These are phyloP conservation scores for Trichogramma dendrolimi DNA, from an alignment of 2,888 invertebrate genomes.

Conservation along the genomic window DNA sequence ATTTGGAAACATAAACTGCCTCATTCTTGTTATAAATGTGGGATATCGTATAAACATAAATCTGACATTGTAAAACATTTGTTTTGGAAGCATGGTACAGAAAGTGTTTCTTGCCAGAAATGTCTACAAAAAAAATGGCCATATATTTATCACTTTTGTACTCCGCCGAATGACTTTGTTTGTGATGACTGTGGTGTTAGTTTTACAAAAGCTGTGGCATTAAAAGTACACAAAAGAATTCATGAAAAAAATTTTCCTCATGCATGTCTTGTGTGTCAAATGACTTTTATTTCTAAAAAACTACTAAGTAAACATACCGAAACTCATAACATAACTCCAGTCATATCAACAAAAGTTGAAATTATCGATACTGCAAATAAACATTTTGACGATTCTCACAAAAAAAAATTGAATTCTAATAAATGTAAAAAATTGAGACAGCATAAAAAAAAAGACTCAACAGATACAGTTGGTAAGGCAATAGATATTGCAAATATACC, in stretches of 20 bases:
- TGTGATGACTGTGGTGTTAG: conserved; percentile 78
- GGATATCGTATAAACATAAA: conserved; percentile 82
- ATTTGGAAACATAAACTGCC: conserved; percentile 88
- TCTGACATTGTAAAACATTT: conserved; percentile 84
- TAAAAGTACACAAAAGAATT: conserved; percentile 80
- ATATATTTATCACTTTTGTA: conserved; percentile 86
- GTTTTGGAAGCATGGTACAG: conserved; percentile 90
- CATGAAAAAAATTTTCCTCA: conserved; percentile 72
- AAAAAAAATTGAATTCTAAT: not conserved
- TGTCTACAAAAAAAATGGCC: conserved; percentile 89
- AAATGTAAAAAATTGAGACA: conserved; percentile 22
- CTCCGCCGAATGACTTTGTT: conserved; percentile 71
- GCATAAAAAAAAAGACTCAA: conserved; percentile 13
- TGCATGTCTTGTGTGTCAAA: conserved; percentile 69
- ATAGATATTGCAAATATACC: conserved; percentile 70
- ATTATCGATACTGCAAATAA: conserved; percentile 1
- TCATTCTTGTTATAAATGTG: conserved; percentile 82
- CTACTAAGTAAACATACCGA: conserved; percentile 69
- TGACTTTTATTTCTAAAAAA: conserved; percentile 78
- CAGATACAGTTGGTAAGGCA: conserved; percentile 47
- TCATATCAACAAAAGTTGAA: conserved; percentile 4
- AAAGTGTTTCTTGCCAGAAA: conserved; percentile 78
- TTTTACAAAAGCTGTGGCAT: conserved; percentile 71
- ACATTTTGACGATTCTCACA: conserved; percentile 9
- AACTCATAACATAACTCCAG: conserved; percentile 54